Evolutionary conservation across 2,888 invertebrate species (phyloP).

Genomic region (Melieria omissa): DNA sequence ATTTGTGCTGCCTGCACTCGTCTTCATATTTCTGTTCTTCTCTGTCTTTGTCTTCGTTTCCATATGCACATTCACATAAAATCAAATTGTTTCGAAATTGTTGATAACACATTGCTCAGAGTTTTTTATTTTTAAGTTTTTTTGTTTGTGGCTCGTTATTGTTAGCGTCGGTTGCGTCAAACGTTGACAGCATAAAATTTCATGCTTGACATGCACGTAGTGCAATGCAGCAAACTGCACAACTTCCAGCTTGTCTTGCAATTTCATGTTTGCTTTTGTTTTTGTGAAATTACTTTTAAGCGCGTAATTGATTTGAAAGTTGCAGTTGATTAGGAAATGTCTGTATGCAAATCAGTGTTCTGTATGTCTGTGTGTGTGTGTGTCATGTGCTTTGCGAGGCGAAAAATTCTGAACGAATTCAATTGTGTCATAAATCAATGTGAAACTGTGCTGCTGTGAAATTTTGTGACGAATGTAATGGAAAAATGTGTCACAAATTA

Average conservation of each 20-base stretch:
- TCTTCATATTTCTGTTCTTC: neutral
- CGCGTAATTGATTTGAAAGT: neutral
- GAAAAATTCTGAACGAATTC: neutral
- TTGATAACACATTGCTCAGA: slow-evolving; percentile 45
- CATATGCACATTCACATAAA: slow-evolving; percentile 33
- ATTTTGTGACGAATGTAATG: too few relatives aligned
- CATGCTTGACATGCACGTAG: slow-evolving; percentile 49
- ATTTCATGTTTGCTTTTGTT: neutral
- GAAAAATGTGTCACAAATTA: too few relatives aligned
- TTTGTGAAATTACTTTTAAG: neutral
- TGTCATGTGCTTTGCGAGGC: neutral
- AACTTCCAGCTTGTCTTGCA: neutral
- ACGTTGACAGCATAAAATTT: slow-evolving; percentile 36
- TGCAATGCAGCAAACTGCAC: slow-evolving; percentile 24
- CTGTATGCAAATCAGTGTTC: neutral
- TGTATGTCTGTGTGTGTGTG: neutral
- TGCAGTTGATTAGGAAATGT: neutral
- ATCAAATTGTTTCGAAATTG: slow-evolving; percentile 50
- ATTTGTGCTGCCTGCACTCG: neutral
- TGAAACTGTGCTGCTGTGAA: too few relatives aligned
- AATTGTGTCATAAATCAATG: too few relatives aligned
- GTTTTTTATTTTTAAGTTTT: neutral
- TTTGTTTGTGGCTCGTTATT: neutral
- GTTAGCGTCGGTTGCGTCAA: neutral
- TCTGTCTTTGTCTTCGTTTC: neutral